A percentile compares a stretch with the other conserved stretches of the same genome.
Evolutionary conservation across 2,797 vertebrate genomes (phyloP).

Genomic region (Ceyx erithaca): DNA sequence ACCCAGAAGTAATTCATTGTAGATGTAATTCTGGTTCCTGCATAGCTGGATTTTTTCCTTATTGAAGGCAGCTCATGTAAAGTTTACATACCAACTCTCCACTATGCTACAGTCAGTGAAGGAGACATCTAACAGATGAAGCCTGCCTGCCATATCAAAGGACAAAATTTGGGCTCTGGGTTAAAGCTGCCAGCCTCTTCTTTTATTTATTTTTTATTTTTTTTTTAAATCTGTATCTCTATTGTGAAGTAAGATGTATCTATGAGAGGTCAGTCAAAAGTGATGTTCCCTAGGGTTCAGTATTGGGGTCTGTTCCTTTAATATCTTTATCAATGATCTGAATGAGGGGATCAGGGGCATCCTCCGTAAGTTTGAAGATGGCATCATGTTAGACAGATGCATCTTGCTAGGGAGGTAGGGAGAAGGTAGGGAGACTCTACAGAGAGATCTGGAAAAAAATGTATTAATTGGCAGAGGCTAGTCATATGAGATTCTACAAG

Average conservation of each 20-base stretch:
- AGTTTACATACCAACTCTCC: not conserved
- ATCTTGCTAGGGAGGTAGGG: too few species aligned
- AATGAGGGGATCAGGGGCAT: too few species aligned
- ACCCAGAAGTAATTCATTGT: not conserved
- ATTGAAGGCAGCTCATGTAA: not conserved
- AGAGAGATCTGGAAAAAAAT: too few species aligned
- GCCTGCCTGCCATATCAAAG: not conserved
- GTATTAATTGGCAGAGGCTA: too few species aligned
- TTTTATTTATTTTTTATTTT: rapidly evolving
- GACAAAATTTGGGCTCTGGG: not conserved
- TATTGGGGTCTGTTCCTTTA: too few species aligned
- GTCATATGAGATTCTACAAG: too few species aligned
- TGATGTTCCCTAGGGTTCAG: not conserved
- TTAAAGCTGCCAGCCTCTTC: not conserved
- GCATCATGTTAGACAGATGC: too few species aligned
- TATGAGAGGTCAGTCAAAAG: not conserved
- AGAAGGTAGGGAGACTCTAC: too few species aligned
- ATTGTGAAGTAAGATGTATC: not conserved
- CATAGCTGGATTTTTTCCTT: not conserved
- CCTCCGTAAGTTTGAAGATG: too few species aligned
- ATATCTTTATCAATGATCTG: too few species aligned
- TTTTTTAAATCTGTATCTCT: not conserved
- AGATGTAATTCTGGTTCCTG: not conserved
- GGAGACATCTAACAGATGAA: not conserved
- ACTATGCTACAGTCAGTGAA: not conserved